Percentiles rank a stretch among this genome's conserved stretches.
Evolutionary conservation across 2,888 invertebrate species (phyloP).

Genomic region (Orchesella flavescens): DNA sequence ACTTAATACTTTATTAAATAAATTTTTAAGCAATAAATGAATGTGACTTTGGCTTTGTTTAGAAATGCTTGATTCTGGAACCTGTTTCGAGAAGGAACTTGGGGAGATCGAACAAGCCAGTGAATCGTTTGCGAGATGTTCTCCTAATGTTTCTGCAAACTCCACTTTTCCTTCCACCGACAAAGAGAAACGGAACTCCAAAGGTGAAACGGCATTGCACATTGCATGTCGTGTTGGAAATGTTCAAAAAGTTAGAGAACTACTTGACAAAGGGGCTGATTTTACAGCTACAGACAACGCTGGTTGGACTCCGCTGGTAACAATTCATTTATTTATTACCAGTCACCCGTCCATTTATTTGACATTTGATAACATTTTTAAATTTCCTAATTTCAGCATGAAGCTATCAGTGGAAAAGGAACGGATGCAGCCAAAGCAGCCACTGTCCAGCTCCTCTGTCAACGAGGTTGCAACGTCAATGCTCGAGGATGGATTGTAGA

Average conservation of each 20-base stretch:
- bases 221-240: constrained; percentile 77
- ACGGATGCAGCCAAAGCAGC: constrained; percentile 69
- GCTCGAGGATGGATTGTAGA: constrained; percentile 78
- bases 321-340: constrained; percentile 8
- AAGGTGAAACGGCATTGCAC: constrained; percentile 82
- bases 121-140: too few relatives aligned
- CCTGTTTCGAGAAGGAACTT: background rate
- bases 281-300: constrained; percentile 82
- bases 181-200: constrained; percentile 78
- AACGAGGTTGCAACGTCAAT: constrained; percentile 78
- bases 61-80: too few relatives aligned
- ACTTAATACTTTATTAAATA: too few relatives aligned
- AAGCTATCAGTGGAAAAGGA: constrained; percentile 77
- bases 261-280: constrained; percentile 78
- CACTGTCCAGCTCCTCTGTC: constrained; percentile 78
- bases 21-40: too few relatives aligned
- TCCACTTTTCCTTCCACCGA: background rate
- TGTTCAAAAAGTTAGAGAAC: constrained; percentile 75
- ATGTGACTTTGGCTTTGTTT: too few relatives aligned
- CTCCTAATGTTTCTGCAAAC: background rate
- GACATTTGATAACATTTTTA: too few relatives aligned
- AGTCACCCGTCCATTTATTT: too few relatives aligned
- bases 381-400: constrained; percentile 80
- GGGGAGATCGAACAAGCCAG: background rate
- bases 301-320: constrained; percentile 82